A percentile compares a stretch with the other conserved stretches of the same genome.
These are phyloP conservation scores for Ambastaia sidthimunki DNA, from an alignment of 2,797 vertebrate species.

Conservation along the genomic window DNA sequence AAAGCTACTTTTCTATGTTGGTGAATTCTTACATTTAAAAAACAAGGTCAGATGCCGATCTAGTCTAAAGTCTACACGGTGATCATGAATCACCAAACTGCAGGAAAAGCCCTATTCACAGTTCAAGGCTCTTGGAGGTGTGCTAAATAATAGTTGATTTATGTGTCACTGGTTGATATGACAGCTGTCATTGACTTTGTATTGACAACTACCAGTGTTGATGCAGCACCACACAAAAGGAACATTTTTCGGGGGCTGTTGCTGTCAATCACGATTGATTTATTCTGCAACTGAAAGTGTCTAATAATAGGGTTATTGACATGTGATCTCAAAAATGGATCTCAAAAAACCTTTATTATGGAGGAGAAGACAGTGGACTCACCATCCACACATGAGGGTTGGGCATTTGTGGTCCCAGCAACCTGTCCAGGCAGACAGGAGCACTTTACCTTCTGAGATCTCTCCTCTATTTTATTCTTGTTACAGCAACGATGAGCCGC, in stretches of 20 bases:
- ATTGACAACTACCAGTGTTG: neutral
- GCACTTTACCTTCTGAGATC: slow-evolving; percentile 95
- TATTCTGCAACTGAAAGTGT: neutral
- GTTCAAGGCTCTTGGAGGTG: neutral
- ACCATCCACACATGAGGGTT: slow-evolving; percentile 96
- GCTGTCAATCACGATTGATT: neutral
- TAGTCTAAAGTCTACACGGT: no score
- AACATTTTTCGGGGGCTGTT: neutral
- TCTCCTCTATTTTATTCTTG: slow-evolving; percentile 93
- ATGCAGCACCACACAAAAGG: neutral
- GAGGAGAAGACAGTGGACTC: slow-evolving; percentile 57
- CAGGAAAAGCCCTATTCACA: neutral
- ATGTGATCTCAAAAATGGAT: neutral
- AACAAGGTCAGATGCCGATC: no score
- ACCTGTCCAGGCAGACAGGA: slow-evolving; percentile 96
- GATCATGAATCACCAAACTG: no score
- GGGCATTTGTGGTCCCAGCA: slow-evolving; percentile 89
- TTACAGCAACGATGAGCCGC: slow-evolving; percentile 95
- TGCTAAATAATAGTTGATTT: neutral
- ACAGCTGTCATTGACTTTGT: neutral
- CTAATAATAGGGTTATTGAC: neutral
- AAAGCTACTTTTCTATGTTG: no score
- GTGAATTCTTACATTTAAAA: no score
- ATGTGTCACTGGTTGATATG: neutral
- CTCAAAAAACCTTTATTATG: slow-evolving; percentile 52